These are phyloP conservation scores for Acholoe squamosa DNA, from an alignment of 2,888 invertebrate species.

Conservation along the genomic window DNA sequence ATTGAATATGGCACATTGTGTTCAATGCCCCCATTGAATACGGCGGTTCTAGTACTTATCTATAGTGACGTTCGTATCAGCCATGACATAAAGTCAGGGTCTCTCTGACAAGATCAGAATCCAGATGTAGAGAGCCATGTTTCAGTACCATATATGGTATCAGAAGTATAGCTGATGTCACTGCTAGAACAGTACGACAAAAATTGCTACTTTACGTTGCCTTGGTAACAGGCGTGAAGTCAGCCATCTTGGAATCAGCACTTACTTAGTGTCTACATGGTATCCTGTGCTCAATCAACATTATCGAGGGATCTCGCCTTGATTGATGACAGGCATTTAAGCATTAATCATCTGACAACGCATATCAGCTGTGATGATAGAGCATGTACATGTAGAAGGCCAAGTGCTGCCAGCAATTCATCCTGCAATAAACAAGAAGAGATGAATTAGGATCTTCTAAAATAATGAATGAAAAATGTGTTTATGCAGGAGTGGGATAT, in stretches of 20 bases:
- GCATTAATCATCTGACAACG: background rate
- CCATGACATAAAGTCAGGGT: background rate
- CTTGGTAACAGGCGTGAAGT: background rate
- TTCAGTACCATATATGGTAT: conserved; percentile 21
- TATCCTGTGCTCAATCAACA: background rate
- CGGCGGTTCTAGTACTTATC: too few relatives aligned
- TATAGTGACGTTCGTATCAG: too few relatives aligned
- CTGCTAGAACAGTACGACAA: background rate
- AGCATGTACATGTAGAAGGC: background rate
- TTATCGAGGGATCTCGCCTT: background rate
- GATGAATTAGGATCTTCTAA: background rate
- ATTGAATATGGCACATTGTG: too few relatives aligned
- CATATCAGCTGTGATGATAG: background rate
- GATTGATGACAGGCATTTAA: background rate
- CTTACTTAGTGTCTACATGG: background rate
- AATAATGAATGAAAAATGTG: too few relatives aligned
- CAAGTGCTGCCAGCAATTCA: background rate
- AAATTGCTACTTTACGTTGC: background rate
- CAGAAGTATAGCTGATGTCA: background rate
- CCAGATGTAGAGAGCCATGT: background rate
- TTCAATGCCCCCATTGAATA: too few relatives aligned
- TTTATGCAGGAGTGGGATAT: too few relatives aligned
- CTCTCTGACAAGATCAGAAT: background rate
- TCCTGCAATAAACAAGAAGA: background rate
- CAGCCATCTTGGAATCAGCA: conserved; percentile 18